Conservation (phyloP, 2,797 vertebrate species). For the Chaetophractus vellerosus region DNA sequence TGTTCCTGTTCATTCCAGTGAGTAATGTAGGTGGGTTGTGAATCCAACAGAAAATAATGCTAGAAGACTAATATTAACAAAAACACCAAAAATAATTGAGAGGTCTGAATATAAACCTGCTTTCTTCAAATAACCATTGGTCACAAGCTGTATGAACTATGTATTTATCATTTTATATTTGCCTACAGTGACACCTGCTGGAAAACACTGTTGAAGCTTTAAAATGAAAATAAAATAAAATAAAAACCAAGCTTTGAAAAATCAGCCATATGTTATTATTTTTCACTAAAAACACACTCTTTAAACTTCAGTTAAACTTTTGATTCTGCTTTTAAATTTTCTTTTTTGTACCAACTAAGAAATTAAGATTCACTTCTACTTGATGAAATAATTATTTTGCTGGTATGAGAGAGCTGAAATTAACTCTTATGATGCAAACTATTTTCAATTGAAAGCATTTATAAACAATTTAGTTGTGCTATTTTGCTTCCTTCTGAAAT, state of each 20-base stretch:
- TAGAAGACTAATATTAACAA: not conserved
- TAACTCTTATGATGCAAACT: slow-evolving; percentile 37
- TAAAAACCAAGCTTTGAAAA: slow-evolving; percentile 70
- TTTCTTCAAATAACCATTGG: slow-evolving; percentile 61
- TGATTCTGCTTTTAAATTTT: slow-evolving; percentile 57
- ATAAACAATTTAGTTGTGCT: slow-evolving; percentile 53
- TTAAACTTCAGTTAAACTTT: slow-evolving; percentile 66
- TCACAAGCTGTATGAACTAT: not conserved
- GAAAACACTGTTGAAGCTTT: slow-evolving; percentile 81
- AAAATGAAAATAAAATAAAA: slow-evolving; percentile 74
- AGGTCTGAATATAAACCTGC: slow-evolving; percentile 54
- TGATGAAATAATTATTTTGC: slow-evolving; percentile 73
- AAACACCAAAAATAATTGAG: not conserved
- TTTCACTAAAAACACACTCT: slow-evolving; percentile 39
- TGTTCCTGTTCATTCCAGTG: not conserved
- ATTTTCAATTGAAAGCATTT: slow-evolving; percentile 60
- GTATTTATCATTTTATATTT: slow-evolving; percentile 88
- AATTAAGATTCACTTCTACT: slow-evolving; percentile 59
- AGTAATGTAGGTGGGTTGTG: not conserved
- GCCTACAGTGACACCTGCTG: slow-evolving; percentile 92
- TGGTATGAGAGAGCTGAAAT: slow-evolving; percentile 45
- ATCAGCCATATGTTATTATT: slow-evolving; percentile 13
- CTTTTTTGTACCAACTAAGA: slow-evolving; percentile 46
- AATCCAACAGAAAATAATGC: not conserved
- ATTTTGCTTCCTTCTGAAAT: slow-evolving; percentile 65